phyloP scores from a whole-genome alignment of 2,888 invertebrate genomes.

The Gandaritis pyraliata region DNA sequence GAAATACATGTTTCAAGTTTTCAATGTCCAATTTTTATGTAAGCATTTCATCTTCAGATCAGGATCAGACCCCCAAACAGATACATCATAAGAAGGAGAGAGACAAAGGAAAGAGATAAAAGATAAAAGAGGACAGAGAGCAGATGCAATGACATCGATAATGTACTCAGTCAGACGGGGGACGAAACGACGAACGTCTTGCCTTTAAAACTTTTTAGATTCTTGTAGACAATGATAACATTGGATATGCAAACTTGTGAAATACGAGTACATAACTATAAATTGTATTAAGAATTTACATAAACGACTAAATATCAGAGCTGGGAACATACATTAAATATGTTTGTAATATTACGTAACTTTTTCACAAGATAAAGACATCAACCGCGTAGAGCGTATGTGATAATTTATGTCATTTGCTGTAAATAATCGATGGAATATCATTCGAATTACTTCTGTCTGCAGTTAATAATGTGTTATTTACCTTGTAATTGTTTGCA shows the following conservation, averaged over 20 bases:
- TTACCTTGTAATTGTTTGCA: slow-evolving; percentile 9
- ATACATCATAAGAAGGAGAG: background rate
- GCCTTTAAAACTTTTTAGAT: background rate
- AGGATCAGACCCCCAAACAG: background rate
- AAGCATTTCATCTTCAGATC: background rate
- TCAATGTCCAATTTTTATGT: too few species aligned
- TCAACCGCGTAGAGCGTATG: background rate
- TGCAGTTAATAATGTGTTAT: slow-evolving; percentile 4
- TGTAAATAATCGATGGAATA: slow-evolving; percentile 3
- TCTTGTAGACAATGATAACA: slow-evolving; percentile 1
- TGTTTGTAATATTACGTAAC: too few species aligned
- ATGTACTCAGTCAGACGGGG: slow-evolving; percentile 16
- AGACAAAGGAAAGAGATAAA: slow-evolving; percentile 31
- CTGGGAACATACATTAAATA: too few species aligned
- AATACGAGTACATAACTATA: background rate
- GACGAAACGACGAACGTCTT: background rate
- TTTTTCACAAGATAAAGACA: background rate
- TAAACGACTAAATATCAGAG: too few species aligned
- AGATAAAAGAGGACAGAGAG: slow-evolving; percentile 41
- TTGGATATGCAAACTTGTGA: background rate
- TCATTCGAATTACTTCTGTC: slow-evolving; percentile 5
- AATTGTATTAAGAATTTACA: too few species aligned
- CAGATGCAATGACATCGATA: slow-evolving; percentile 41
- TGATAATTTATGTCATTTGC: slow-evolving; percentile 2
- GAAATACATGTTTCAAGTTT: background rate